Evolutionary conservation across 2,888 invertebrate species (phyloP).

Genomic region (Drosophila merina): DNA sequence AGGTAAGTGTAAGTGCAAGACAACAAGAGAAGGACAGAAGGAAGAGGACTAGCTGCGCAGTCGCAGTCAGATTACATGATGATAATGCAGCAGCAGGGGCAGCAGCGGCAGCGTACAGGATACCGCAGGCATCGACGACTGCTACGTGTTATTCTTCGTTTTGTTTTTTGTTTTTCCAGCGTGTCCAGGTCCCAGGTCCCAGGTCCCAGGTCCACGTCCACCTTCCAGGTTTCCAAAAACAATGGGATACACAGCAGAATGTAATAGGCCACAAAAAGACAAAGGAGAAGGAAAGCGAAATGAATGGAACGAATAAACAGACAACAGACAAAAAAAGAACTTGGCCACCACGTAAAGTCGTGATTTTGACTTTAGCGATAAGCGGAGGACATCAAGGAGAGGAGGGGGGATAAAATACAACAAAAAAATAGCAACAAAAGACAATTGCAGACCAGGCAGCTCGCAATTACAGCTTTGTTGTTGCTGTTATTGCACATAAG

Average conservation of each 20-base stretch:
- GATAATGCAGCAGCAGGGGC: constrained; percentile 59
- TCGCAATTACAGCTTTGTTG: constrained; percentile 30
- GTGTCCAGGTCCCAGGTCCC: background rate
- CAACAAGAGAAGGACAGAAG: background rate
- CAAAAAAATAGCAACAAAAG: constrained; percentile 11
- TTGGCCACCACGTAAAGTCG: constrained; percentile 60
- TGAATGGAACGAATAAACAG: constrained; percentile 14
- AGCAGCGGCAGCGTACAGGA: constrained; percentile 51
- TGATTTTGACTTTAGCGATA: constrained; percentile 74
- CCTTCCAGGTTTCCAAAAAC: too few relatives aligned
- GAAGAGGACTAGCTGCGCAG: constrained; percentile 50
- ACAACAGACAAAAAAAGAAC: constrained; percentile 42
- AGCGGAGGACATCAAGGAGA: constrained; percentile 48
- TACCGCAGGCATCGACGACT: constrained; percentile 41
- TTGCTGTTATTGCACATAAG: constrained; percentile 25
- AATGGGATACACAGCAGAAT: constrained; percentile 14
- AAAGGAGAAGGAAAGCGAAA: constrained; percentile 29
- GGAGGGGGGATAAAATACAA: background rate
- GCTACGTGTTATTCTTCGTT: constrained; percentile 7
- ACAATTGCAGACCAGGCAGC: constrained; percentile 30
- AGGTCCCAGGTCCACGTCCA: background rate
- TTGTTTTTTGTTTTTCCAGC: background rate
- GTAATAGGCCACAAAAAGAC: constrained; percentile 39
- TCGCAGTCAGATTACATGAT: constrained; percentile 68
- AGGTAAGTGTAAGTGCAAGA: background rate